Conservation (phyloP, 2,888 invertebrate genomes). For the Hypena proboscidalis region DNA sequence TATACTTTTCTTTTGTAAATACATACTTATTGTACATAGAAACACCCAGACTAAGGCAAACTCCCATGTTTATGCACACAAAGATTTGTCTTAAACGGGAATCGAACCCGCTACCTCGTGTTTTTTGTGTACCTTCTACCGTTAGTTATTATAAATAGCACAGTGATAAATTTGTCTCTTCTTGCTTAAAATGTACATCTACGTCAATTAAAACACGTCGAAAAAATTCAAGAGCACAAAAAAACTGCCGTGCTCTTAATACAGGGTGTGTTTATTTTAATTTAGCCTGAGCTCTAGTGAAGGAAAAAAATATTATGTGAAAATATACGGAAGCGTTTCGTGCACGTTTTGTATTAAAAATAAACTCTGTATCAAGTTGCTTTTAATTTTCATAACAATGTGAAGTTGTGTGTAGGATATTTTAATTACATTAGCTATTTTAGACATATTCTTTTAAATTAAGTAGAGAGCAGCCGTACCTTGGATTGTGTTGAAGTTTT, state of each 20-base stretch:
- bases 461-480: too few relatives aligned
- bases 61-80: too few relatives aligned
- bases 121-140: too few relatives aligned
- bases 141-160: too few relatives aligned
- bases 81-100: too few relatives aligned
- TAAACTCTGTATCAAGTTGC: constrained; percentile 15
- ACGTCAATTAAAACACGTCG: constrained; percentile 38
- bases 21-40: too few relatives aligned
- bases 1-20: too few relatives aligned
- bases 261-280: constrained; percentile 37
- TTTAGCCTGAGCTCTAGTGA: constrained; percentile 30
- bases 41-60: too few relatives aligned
- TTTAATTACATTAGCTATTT: neutral
- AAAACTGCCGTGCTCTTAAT: constrained; percentile 13
- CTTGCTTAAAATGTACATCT: constrained; percentile 18
- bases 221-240: constrained; percentile 45
- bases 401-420: neutral
- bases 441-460: too few relatives aligned
- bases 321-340: constrained; percentile 29
- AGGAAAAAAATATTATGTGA: constrained; percentile 42
- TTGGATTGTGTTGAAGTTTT: too few relatives aligned
- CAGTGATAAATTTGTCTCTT: constrained; percentile 11
- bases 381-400: constrained; percentile 12
- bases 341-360: constrained; percentile 23
- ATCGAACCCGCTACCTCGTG: too few relatives aligned